These are phyloP conservation scores for Drosophila funebris DNA, from an alignment of 1,140 invertebrate species.

Conservation along the genomic window DNA sequence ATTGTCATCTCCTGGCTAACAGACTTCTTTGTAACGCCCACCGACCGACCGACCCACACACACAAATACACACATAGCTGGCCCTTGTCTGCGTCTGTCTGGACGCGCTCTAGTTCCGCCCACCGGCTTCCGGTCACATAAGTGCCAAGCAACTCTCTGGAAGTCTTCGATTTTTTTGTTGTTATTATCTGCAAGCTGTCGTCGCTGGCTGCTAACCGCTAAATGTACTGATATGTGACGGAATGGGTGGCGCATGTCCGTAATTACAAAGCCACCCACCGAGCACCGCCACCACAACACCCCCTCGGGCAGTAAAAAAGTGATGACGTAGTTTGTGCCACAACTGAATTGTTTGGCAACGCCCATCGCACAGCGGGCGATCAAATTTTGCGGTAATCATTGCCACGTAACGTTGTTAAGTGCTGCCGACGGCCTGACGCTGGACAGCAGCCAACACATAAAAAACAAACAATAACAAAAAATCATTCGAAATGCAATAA, in stretches of 20 bases:
- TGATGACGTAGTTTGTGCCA: conserved; percentile 79
- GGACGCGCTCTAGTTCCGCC: conserved; percentile 80
- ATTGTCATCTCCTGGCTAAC: conserved; percentile 56
- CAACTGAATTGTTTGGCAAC: conserved; percentile 75
- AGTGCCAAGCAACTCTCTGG: conserved; percentile 51
- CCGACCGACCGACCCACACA: conserved; percentile 20
- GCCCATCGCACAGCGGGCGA: conserved; percentile 68
- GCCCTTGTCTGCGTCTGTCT: conserved; percentile 59
- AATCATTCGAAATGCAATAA: neutral
- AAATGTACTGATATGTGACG: conserved; percentile 38
- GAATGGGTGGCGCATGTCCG: conserved; percentile 62
- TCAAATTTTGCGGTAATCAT: conserved; percentile 67
- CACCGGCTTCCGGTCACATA: conserved; percentile 73
- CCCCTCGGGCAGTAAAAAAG: conserved; percentile 60
- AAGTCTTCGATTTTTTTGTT: conserved; percentile 53
- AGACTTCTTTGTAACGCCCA: conserved; percentile 58
- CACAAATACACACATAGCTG: conserved; percentile 16
- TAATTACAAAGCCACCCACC: conserved; percentile 77
- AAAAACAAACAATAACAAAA: neutral
- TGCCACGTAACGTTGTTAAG: conserved; percentile 51
- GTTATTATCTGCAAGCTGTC: conserved; percentile 44
- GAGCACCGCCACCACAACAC: conserved; percentile 20
- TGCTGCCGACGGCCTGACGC: conserved; percentile 40
- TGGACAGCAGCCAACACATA: conserved; percentile 46
- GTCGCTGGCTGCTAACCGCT: conserved; percentile 16